phyloP scores from a whole-genome alignment of 2,888 invertebrate species.

The Chaitophorus viminalis region DNA sequence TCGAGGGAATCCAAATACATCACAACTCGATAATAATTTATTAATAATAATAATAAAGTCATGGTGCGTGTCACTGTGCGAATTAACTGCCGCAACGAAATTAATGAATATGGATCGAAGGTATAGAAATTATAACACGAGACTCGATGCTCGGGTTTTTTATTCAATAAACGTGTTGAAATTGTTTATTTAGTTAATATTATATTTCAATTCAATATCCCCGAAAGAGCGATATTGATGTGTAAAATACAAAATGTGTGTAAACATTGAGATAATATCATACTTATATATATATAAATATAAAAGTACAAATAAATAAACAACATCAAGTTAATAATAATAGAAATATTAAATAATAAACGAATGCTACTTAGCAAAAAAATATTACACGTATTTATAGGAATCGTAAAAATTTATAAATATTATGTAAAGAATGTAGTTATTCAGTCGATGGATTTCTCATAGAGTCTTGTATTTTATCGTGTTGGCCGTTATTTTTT shows the following conservation, averaged over 20 bases:
- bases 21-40: too few relatives aligned
- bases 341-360: constrained; percentile 44
- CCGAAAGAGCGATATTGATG: constrained; percentile 20
- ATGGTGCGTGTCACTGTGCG: too few relatives aligned
- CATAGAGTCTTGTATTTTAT: constrained; percentile 55
- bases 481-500: constrained; percentile 31
- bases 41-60: too few relatives aligned
- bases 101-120: too few relatives aligned
- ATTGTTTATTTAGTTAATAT: constrained; percentile 32
- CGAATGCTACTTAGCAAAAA: constrained; percentile 26
- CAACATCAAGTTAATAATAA: constrained; percentile 43
- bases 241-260: constrained; percentile 31
- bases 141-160: neutral
- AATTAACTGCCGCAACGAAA: too few relatives aligned
- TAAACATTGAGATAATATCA: constrained; percentile 23
- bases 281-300: neutral
- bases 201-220: constrained; percentile 6
- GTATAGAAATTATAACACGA: neutral
- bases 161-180: constrained; percentile 27
- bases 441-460: constrained; percentile 57
- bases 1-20: too few relatives aligned
- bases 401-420: constrained; percentile 48
- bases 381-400: constrained; percentile 44
- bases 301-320: constrained; percentile 57
- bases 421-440: constrained; percentile 37